phyloP scores from a whole-genome alignment of 2,797 vertebrate species.

The Craterocephalus amniculus region DNA sequence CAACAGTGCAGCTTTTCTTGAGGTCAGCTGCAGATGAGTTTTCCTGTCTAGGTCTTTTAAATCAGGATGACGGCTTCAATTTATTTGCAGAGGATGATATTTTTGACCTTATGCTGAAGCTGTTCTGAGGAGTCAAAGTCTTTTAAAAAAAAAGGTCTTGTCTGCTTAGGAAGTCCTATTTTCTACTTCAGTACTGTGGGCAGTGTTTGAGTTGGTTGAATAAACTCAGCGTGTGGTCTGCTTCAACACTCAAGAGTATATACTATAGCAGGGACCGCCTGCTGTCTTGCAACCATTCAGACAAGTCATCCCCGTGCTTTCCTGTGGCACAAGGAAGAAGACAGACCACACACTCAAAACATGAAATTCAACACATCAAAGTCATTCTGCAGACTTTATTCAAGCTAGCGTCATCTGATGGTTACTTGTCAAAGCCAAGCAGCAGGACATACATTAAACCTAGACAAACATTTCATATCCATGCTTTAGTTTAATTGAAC shows the following conservation, averaged over 20 bases:
- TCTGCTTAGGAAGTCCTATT: slow-evolving; percentile 15
- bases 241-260: slow-evolving; percentile 47
- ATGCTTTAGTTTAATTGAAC: slow-evolving; percentile 13
- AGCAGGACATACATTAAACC: neutral
- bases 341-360: slow-evolving; percentile 24
- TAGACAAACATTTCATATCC: neutral
- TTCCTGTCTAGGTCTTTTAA: slow-evolving; percentile 5
- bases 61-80: slow-evolving; percentile 7
- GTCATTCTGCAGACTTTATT: slow-evolving; percentile 29
- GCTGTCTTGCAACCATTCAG: slow-evolving; percentile 49
- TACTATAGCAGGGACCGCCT: slow-evolving; percentile 33
- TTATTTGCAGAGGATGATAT: slow-evolving; percentile 18
- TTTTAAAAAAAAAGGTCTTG: slow-evolving; percentile 10
- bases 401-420: slow-evolving; percentile 15
- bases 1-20: neutral
- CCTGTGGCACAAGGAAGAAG: slow-evolving; percentile 7
- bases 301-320: slow-evolving; percentile 38
- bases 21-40: slow-evolving; percentile 8
- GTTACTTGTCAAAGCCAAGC: slow-evolving; percentile 18
- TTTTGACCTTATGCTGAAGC: slow-evolving; percentile 22
- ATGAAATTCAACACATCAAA: slow-evolving; percentile 38
- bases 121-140: slow-evolving; percentile 10
- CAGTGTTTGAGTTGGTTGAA: slow-evolving; percentile 45
- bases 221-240: slow-evolving; percentile 48
- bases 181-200: slow-evolving; percentile 36